Conservation (phyloP, 1,140 invertebrate genomes). For the Mercenaria mercenaria region DNA sequence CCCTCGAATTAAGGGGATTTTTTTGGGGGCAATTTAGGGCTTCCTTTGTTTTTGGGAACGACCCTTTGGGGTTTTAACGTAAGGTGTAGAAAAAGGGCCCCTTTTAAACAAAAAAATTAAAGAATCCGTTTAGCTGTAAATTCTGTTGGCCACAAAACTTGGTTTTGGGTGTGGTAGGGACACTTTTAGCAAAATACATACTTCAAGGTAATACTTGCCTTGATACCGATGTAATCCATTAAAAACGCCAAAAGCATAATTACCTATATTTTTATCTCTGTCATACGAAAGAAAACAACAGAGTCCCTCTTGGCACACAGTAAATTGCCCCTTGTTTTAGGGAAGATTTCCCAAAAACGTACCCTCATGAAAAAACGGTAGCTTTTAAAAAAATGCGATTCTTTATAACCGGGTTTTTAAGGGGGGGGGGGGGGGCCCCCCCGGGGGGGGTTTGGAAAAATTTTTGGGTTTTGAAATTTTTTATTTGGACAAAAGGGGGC, state of each 20-base stretch:
- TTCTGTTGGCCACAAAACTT: slow-evolving; percentile 65
- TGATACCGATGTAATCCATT: slow-evolving; percentile 75
- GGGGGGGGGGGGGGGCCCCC: neutral
- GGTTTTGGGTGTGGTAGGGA: slow-evolving; percentile 66
- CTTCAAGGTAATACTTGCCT: slow-evolving; percentile 76
- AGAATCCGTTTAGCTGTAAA: too few species aligned
- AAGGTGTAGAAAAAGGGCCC: too few species aligned
- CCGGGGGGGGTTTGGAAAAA: neutral
- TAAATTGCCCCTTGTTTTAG: slow-evolving; percentile 36
- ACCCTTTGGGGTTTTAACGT: too few species aligned
- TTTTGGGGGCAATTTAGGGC: too few species aligned
- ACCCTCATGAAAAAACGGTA: too few species aligned
- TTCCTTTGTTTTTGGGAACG: too few species aligned
- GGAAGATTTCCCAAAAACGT: slow-evolving; percentile 71
- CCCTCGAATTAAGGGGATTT: too few species aligned
- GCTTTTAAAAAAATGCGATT: too few species aligned
- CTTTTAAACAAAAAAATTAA: too few species aligned
- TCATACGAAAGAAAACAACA: slow-evolving; percentile 75
- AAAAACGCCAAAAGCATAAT: slow-evolving; percentile 79
- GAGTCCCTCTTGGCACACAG: slow-evolving; percentile 69
- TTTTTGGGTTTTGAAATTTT: neutral
- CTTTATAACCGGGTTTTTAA: slow-evolving; percentile 60
- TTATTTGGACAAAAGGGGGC: slow-evolving; percentile 66
- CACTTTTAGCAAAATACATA: slow-evolving; percentile 76
- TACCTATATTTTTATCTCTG: slow-evolving; percentile 37